Conservation (phyloP, 2,113 vertebrate species). For the Melierax canorus region DNA sequence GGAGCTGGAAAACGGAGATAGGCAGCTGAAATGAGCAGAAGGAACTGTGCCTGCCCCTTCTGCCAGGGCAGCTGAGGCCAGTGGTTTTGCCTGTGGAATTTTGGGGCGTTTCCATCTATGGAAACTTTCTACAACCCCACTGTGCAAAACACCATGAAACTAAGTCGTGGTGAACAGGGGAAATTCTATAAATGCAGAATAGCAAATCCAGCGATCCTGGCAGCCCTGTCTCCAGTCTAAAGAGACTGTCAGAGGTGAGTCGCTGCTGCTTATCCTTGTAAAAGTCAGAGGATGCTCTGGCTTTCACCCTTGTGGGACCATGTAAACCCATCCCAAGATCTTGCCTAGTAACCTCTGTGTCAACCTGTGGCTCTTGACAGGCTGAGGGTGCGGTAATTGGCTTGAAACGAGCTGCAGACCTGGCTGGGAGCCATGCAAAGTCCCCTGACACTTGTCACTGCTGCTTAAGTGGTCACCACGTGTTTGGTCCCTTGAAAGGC, state of each 20-base stretch:
- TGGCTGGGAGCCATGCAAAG: background rate
- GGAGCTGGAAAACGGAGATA: background rate
- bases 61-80: background rate
- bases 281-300: background rate
- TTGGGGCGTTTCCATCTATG: background rate
- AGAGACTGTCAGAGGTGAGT: background rate
- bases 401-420: background rate
- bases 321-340: background rate
- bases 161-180: background rate
- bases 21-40: background rate
- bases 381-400: background rate
- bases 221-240: background rate
- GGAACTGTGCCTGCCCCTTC: background rate
- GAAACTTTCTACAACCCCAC: background rate
- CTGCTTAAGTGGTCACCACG: fast-evolving
- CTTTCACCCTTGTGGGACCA: fast-evolving
- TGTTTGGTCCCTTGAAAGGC: background rate
- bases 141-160: background rate
- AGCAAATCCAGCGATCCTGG: background rate
- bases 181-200: background rate
- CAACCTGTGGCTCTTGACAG: fast-evolving
- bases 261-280: background rate
- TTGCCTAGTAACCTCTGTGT: background rate
- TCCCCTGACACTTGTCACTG: fast-evolving
- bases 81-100: background rate